Percentiles rank a stretch among this genome's conserved stretches.
These are phyloP conservation scores for Helicoverpa assulta DNA, from an alignment of 2,888 invertebrate genomes.

Conservation along the genomic window DNA sequence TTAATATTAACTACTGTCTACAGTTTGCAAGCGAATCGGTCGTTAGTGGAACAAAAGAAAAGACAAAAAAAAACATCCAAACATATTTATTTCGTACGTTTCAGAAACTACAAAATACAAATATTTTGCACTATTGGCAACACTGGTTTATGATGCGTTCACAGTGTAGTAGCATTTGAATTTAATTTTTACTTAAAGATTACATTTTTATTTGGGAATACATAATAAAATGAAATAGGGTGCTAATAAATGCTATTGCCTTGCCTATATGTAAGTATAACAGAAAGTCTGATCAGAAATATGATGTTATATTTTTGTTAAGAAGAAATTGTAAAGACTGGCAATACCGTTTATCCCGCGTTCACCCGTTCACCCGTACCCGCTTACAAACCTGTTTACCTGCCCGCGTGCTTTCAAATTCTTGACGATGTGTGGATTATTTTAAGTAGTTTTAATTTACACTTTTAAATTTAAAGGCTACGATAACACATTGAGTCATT, in stretches of 20 bases:
- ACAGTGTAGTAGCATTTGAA: neutral
- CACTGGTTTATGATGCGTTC: conserved; percentile 29
- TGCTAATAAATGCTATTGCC: no score
- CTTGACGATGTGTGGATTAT: neutral
- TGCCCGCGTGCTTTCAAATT: conserved; percentile 22
- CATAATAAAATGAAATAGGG: neutral
- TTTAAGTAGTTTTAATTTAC: no score
- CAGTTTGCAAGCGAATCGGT: no score
- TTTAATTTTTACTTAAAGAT: neutral
- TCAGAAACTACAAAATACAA: neutral
- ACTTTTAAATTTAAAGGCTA: no score
- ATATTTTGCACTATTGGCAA: conserved; percentile 16
- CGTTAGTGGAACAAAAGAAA: neutral
- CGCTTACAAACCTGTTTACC: no score
- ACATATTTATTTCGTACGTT: neutral
- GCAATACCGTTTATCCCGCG: conserved; percentile 3
- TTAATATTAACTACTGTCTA: no score
- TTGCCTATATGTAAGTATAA: no score
- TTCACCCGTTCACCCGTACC: no score
- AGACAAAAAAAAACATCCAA: neutral
- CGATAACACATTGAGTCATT: neutral
- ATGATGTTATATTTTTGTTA: neutral
- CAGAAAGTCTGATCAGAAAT: no score
- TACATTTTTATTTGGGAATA: neutral
- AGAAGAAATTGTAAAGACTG: neutral